Evolutionary conservation across 2,888 invertebrate genomes (phyloP), one percentile per base, ranked within the genome.

Genomic region (Scrobipalpa atriplicella): DNA sequence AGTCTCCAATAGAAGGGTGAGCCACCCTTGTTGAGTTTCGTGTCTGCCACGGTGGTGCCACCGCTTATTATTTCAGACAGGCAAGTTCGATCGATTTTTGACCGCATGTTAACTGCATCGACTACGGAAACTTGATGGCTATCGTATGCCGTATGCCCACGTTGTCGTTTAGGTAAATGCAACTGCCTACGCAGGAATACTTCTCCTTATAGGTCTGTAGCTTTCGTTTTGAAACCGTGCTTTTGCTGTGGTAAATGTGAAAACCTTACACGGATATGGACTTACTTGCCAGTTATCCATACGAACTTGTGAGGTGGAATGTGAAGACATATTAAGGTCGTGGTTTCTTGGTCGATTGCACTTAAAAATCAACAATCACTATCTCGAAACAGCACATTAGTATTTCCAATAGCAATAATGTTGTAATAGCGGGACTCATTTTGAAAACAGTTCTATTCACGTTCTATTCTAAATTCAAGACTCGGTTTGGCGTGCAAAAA

Each of bases 1-100:
- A 89, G 89, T 89, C 86, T 81, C 75, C 72, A 77, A 16, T 79
- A 81, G 83, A 88, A 90, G 92, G 92, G 92, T 91, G 90, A 88
- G 86, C 84, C 81, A 86, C 90, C 91, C 91, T 84, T 84, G 82
- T 86, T 77, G 82, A 84, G 84, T 82, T n/a, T 81, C 84, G 84
- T 89, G 88, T 85, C 85, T 82, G 85, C 86, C n/a, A n/a, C n/a
- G n/a, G n/a, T n/a, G n/a, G n/a, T n/a, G n/a, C n/a, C 84, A 85
- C 78, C 84, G 80, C 84, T 85, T 89, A 88, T 89, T 90, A 87
- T 89, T 82, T 75, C 77, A 78, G 79, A 80, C 88, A 86, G 84
- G 85, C 87, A 81, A 89, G 79, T 80, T 82, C 21, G 78, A 78
- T 72, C 70, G 71, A 88, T 88, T 88, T 84, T 80, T 80, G 76